Evolutionary conservation across 2,113 vertebrate genomes (phyloP).

Genomic region (Prunella himalayana): DNA sequence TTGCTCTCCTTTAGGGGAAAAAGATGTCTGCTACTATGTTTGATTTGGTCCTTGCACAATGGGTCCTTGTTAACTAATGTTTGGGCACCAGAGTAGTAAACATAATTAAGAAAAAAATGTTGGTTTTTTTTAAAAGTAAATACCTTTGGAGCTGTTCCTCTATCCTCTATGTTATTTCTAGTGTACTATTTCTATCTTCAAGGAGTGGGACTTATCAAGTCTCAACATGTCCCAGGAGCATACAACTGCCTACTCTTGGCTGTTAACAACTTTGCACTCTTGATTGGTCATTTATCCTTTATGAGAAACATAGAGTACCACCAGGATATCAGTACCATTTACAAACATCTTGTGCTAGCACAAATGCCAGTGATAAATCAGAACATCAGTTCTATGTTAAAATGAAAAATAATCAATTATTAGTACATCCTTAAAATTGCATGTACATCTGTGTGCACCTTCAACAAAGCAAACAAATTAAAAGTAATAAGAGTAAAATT

Average conservation of each 20-base stretch:
- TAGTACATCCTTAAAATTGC: background rate
- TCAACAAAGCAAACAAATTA: background rate
- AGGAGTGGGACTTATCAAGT: background rate
- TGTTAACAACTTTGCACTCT: background rate
- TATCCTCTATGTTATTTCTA: background rate
- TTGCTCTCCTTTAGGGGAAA: background rate
- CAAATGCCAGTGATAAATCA: background rate
- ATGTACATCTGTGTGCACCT: background rate
- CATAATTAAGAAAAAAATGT: background rate
- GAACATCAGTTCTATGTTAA: background rate
- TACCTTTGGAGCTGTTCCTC: background rate
- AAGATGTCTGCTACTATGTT: background rate
- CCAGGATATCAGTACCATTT: background rate
- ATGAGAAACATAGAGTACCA: background rate
- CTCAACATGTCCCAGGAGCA: background rate
- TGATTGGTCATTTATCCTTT: background rate
- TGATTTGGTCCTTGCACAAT: background rate
- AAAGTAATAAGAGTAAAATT: background rate
- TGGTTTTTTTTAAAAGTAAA: background rate
- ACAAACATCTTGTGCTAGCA: rapidly evolving
- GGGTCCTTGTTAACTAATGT: background rate
- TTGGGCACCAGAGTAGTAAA: background rate
- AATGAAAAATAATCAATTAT: background rate
- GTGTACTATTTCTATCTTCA: background rate
- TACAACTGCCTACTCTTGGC: background rate